phyloP scores from a whole-genome alignment of 2,888 invertebrate species.

The Notodonta ziczac region DNA sequence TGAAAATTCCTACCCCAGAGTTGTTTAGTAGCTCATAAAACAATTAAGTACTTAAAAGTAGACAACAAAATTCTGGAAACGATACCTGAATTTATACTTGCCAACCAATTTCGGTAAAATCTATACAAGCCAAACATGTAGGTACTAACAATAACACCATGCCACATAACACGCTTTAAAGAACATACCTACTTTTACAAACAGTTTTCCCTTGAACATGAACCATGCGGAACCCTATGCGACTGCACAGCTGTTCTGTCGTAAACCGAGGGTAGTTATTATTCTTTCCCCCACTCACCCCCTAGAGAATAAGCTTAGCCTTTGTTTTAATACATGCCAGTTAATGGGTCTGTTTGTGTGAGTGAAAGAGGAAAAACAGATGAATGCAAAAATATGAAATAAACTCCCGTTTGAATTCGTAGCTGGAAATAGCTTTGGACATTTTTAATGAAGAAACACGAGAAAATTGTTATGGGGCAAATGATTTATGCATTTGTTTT shows the following conservation, averaged over 20 bases:
- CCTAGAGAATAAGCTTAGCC: conserved; percentile 43
- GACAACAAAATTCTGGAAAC: too few relatives aligned
- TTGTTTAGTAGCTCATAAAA: too few relatives aligned
- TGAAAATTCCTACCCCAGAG: too few relatives aligned
- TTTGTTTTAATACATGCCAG: conserved; percentile 40
- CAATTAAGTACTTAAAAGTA: too few relatives aligned
- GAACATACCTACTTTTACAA: neutral
- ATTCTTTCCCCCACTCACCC: conserved; percentile 25
- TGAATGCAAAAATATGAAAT: conserved; percentile 22
- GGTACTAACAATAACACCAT: too few relatives aligned
- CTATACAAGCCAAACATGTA: too few relatives aligned
- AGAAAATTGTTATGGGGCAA: neutral
- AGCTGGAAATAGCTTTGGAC: neutral
- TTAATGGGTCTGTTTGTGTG: conserved; percentile 35
- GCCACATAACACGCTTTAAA: too few relatives aligned
- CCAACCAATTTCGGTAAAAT: too few relatives aligned
- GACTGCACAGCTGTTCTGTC: conserved; percentile 19
- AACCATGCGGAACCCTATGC: conserved; percentile 29
- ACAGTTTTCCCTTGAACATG: conserved; percentile 26
- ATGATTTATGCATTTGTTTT: too few relatives aligned
- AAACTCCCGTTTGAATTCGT: conserved; percentile 22
- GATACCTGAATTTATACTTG: too few relatives aligned
- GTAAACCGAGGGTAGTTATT: conserved; percentile 27
- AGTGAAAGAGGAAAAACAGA: conserved; percentile 22
- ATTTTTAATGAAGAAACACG: neutral